phyloP scores from a whole-genome alignment of 2,888 invertebrate species.

The Microdon myrmicae region DNA sequence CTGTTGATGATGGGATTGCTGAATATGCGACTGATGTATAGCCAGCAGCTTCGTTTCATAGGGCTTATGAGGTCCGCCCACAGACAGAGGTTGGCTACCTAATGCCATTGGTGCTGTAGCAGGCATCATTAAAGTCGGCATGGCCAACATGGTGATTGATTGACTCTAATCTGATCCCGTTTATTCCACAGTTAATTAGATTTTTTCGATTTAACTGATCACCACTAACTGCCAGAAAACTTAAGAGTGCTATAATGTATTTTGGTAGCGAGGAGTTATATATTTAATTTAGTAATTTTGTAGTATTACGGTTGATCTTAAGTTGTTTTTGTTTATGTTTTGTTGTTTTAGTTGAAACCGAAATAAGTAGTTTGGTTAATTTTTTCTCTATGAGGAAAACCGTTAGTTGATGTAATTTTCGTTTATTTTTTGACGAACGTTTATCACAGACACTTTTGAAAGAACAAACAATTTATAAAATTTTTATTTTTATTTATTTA shows the following conservation, averaged over 20 bases:
- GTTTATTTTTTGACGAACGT: conserved; percentile 59
- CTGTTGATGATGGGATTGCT: conserved; percentile 61
- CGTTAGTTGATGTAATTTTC: conserved; percentile 30
- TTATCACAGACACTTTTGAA: conserved; percentile 63
- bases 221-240: too few species aligned
- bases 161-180: conserved; percentile 38
- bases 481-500: conserved; percentile 1
- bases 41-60: conserved; percentile 67
- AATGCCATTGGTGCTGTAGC: conserved; percentile 68
- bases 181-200: conserved; percentile 32
- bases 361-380: conserved; percentile 22
- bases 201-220: conserved; percentile 39
- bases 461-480: conserved; percentile 10
- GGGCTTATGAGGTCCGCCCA: conserved; percentile 65
- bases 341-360: conserved; percentile 18
- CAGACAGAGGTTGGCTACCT: conserved; percentile 66
- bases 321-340: not conserved
- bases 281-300: too few species aligned
- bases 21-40: conserved; percentile 67
- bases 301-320: not conserved
- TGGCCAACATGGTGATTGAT: conserved; percentile 65
- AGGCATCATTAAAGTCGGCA: conserved; percentile 69
- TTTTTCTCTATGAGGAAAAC: conserved; percentile 36
- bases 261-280: too few species aligned
- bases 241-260: too few species aligned